Percentiles rank a stretch among this genome's conserved stretches.
Conservation (phyloP, 2,888 invertebrate species). For the Andrena haemorrhoa region DNA sequence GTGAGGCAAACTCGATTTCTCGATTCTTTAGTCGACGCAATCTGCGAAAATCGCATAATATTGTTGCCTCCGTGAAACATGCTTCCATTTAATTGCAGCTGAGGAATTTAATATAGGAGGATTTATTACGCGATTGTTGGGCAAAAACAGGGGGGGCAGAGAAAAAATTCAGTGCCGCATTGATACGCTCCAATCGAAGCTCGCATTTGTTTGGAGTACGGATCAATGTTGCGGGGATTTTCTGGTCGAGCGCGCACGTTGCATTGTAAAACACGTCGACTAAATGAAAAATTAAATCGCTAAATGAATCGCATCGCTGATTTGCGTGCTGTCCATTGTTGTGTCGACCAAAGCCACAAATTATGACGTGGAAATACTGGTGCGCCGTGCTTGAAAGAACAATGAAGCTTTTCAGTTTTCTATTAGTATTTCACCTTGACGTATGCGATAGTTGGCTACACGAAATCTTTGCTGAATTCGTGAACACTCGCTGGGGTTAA, state of each 20-base stretch:
- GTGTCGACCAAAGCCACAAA: not conserved
- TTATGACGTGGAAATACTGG: not conserved
- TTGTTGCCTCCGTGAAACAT: not conserved
- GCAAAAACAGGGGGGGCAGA: not conserved
- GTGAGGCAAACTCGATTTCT: not conserved
- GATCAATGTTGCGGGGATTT: not conserved
- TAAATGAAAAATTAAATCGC: conserved; percentile 9
- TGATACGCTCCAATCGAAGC: not conserved
- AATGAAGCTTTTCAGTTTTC: not conserved
- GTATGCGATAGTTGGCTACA: not conserved
- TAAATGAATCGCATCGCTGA: not conserved
- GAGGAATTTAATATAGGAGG: not conserved
- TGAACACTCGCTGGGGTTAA: not conserved
- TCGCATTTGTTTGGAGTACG: not conserved
- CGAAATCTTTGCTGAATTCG: not conserved
- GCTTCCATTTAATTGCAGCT: not conserved
- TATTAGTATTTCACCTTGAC: not conserved
- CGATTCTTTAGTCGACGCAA: not conserved
- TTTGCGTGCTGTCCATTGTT: not conserved
- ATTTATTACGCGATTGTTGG: not conserved
- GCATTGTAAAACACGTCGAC: not conserved
- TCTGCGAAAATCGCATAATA: not conserved
- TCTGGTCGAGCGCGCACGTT: not conserved
- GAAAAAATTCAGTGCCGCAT: not conserved
- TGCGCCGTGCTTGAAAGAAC: not conserved